Conservation (phyloP, 1,140 invertebrate species). For the Achatina immaculata region DNA sequence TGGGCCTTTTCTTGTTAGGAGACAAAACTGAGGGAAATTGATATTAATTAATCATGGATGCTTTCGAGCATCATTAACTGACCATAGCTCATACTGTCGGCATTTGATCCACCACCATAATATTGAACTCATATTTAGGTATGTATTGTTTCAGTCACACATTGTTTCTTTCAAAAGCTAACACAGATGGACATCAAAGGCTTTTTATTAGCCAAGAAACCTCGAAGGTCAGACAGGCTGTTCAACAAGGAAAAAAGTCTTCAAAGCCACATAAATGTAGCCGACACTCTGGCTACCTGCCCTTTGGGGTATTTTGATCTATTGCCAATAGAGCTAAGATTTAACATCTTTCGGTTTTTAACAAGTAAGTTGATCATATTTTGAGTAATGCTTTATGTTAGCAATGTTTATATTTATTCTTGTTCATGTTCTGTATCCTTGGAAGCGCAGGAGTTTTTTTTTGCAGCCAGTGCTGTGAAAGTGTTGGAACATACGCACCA, state of each 20-base stretch:
- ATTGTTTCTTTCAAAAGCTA: too few relatives aligned
- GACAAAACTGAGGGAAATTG: too few relatives aligned
- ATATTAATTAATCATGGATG: too few relatives aligned
- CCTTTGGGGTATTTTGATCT: slow-evolving; percentile 66
- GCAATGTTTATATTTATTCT: not conserved
- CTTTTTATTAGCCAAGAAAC: slow-evolving; percentile 62
- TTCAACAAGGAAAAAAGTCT: slow-evolving; percentile 52
- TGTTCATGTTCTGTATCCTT: not conserved
- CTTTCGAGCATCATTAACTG: too few relatives aligned
- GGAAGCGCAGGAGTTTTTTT: not conserved
- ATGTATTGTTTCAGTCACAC: too few relatives aligned
- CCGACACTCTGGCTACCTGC: slow-evolving; percentile 47
- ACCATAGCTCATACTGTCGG: too few relatives aligned
- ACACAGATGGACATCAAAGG: slow-evolving; percentile 61
- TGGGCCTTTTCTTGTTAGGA: too few relatives aligned
- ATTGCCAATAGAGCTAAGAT: slow-evolving; percentile 68
- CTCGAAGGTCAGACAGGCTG: slow-evolving; percentile 63
- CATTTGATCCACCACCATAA: too few relatives aligned
- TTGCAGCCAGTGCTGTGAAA: too few relatives aligned
- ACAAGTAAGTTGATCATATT: slow-evolving; percentile 58
- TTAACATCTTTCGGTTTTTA: slow-evolving; percentile 62
- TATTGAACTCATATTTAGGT: too few relatives aligned
- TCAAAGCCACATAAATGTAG: slow-evolving; percentile 47
- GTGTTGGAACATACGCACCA: not conserved
- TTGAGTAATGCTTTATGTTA: slow-evolving; percentile 1